Evolutionary conservation across 2,113 vertebrate genomes (phyloP).

Genomic region (Syngnathoides biaculeatus): DNA sequence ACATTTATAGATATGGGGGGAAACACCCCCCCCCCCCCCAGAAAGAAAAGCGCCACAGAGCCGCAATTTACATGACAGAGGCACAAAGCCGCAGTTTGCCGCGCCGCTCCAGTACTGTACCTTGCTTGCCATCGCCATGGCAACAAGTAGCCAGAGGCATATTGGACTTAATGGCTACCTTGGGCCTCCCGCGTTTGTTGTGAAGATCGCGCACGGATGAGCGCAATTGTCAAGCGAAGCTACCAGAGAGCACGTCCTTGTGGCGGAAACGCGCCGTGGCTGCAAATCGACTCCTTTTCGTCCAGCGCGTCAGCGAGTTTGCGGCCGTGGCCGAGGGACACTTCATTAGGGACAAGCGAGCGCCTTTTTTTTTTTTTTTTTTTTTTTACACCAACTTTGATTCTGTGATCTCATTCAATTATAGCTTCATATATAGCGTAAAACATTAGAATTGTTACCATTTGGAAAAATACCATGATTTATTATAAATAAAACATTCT

Average conservation of each 20-base stretch:
- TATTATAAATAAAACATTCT: too few species aligned
- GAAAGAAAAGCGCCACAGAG: not conserved
- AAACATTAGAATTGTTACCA: too few species aligned
- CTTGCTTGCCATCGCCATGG: slow-evolving; percentile 46
- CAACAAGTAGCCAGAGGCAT: slow-evolving; percentile 43
- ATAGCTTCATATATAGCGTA: too few species aligned
- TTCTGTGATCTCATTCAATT: too few species aligned
- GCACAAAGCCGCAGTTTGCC: slow-evolving; percentile 3
- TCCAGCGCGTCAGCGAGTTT: not conserved
- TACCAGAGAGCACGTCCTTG: too few species aligned
- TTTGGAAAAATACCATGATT: too few species aligned
- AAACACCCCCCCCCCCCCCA: too few species aligned
- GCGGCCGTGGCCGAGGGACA: not conserved
- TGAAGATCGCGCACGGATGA: not conserved
- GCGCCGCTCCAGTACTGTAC: slow-evolving; percentile 3
- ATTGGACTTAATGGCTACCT: slow-evolving; percentile 53
- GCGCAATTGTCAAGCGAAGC: slow-evolving; percentile 1
- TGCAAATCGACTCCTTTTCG: not conserved
- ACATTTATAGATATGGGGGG: too few species aligned
- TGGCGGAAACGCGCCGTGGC: too few species aligned
- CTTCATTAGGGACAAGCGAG: not conserved
- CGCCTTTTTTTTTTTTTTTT: too few species aligned
- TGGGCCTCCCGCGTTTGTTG: slow-evolving; percentile 33
- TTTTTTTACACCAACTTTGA: too few species aligned
- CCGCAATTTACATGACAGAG: not conserved